Base-by-base conservation (phyloP, 2,888 invertebrate species). In the Phyllotreta cruciferae region DNA sequence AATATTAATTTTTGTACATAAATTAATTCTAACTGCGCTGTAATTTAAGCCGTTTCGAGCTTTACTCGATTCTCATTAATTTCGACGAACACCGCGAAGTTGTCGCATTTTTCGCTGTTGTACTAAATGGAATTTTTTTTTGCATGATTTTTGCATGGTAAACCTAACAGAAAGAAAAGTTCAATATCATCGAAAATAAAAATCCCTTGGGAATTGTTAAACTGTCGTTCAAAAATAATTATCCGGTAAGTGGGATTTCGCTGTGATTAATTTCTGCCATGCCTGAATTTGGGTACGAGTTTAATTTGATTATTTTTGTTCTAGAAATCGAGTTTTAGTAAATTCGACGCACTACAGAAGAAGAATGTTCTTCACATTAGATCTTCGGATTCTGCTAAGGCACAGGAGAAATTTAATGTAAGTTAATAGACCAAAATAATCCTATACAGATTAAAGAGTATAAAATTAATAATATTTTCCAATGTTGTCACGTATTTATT, bases 261-360 rank as follows among this genome's bases (percentile, higher is more conserved):
- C 9, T 41, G 41, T 10, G 41, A 41, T 41, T 41, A 41, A 41
- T n/a, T n/a, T 41, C 2, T 41, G 9, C n/a, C 4, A 41, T 4
- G 8, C 6, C 6, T 7, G 41, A 41, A n/a, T 41, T 41, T n/a
- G 9, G n/a, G n/a, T n/a, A n/a, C n/a, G n/a, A 41, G 9, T 11
- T 1, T 10, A 10, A 14, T 36, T 49, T 35, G 34, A 9, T 55
- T 53, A 66, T 71, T 72, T 73, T 73, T 68, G 70, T 83, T 84
- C 42, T 83, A 90, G 90, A 90, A 89, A 83, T 89, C 88, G 71
- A 90, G 90, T 80, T 90, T 90, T 79, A 89, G 85, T 78, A 90
- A 90, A 82, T 90, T 90, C 78, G 90, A 90, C 78, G 87, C 88
- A 56, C 81, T 90, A 58, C 87, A 86, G 76, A 89, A 89, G 82